A percentile compares a stretch with the other conserved stretches of the same genome.
Evolutionary conservation across 2,113 vertebrate genomes (phyloP).

Genomic region (Solea solea): DNA sequence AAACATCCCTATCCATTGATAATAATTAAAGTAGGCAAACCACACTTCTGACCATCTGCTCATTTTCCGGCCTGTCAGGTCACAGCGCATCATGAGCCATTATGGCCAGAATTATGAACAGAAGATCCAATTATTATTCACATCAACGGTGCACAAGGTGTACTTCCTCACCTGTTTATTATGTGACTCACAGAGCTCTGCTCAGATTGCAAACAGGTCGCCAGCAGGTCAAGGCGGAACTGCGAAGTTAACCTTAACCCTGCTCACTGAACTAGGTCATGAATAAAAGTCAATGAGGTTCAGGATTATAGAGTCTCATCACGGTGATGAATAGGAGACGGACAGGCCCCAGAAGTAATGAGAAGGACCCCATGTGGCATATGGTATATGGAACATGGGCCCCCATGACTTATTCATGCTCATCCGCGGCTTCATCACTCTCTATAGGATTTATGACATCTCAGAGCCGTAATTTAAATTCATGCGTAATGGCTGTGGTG

Average conservation of each 20-base stretch:
- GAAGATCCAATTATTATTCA: background rate
- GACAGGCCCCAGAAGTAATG: constrained; percentile 50
- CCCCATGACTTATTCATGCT: constrained; percentile 71
- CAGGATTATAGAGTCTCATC: constrained; percentile 37
- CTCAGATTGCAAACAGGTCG: constrained; percentile 8
- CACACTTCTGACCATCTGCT: no score
- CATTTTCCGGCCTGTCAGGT: background rate
- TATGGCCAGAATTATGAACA: background rate
- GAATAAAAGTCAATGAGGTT: constrained; percentile 16
- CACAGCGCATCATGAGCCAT: background rate
- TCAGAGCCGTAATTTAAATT: constrained; percentile 57
- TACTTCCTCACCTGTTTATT: background rate
- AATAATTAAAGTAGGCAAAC: no score
- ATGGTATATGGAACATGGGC: constrained; percentile 45
- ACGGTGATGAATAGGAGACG: constrained; percentile 55
- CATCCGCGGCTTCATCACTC: constrained; percentile 42
- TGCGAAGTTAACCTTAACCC: constrained; percentile 21
- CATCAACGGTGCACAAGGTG: background rate
- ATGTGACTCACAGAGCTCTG: background rate
- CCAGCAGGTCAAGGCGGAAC: constrained; percentile 6
- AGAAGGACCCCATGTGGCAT: constrained; percentile 34
- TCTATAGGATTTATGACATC: constrained; percentile 59
- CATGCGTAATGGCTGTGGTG: constrained; percentile 56
- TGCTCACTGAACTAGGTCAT: constrained; percentile 34
- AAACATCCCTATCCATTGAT: no score